These are phyloP conservation scores for Lasioglossum lativentre DNA, from an alignment of 2,888 invertebrate genomes.

Conservation along the genomic window DNA sequence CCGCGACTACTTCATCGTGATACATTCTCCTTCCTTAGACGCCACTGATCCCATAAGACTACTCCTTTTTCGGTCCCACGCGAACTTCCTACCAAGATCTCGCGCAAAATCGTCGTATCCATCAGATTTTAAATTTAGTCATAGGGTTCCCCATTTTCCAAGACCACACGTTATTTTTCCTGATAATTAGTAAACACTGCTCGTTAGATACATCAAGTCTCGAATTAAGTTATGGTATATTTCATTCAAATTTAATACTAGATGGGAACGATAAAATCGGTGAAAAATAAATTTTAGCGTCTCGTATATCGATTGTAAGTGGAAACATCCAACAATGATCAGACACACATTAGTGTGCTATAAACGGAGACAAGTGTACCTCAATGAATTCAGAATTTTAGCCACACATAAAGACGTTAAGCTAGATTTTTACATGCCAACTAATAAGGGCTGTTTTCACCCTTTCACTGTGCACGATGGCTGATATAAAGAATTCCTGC, in stretches of 20 bases:
- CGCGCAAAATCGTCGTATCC: background rate
- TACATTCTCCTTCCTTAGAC: constrained; percentile 32
- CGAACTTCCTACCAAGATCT: background rate
- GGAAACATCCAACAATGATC: background rate
- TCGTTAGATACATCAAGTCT: no score
- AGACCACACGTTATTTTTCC: background rate
- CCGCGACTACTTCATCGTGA: constrained; percentile 46
- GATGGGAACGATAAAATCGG: background rate
- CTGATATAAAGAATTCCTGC: no score
- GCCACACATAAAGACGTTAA: background rate
- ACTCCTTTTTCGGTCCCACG: constrained; percentile 1
- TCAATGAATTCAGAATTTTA: background rate
- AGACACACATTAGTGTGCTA: background rate
- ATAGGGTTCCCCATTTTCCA: background rate
- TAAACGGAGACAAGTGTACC: background rate
- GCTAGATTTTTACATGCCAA: background rate
- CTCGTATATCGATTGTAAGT: background rate
- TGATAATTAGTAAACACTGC: background rate
- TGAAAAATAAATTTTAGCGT: background rate
- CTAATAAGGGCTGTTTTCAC: no score
- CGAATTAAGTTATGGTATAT: no score
- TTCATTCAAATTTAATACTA: no score
- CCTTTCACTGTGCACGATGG: no score
- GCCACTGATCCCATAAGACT: constrained; percentile 32
- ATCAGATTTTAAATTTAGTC: background rate